Evolutionary conservation across 2,888 invertebrate genomes (phyloP), one percentile per base, ranked within the genome.

Genomic region (Pachliopta kotzebuea): DNA sequence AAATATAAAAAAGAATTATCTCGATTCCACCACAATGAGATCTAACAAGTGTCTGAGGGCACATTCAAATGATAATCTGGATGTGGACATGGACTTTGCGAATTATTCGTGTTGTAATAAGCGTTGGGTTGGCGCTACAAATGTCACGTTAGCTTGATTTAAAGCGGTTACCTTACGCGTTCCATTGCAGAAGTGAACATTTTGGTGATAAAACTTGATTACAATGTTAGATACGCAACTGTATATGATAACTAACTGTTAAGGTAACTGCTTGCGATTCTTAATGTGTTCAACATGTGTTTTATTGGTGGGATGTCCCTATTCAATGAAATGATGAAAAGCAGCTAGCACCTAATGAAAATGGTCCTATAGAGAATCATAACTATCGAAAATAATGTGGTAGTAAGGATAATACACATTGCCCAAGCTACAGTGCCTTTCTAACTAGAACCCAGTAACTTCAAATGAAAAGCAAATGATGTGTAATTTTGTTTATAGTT

Each of bases 51-150:
- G 87, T 88, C 88, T 86, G 81, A 86, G 86, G 86, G 85, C 81
- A 87, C 83, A 89, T 90, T 88, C 87, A 89, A 87, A 89, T 89
- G 86, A 90, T 89, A 90, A 90, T 90, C 89, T 84, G 79, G 79
- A 90, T 90, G 88, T 84, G 79, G 79, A 81, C 86, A 86, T 86
- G 88, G 86, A 88, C 81, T 84, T 83, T 80, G 83, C 82, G 83
- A 86, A 86, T 85, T 85, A 84, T 79, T 77, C 77, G 75, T 76
- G 77, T 74, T 70, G 73, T 72, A 73, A 72, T 69, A 69, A 68
- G 76, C 72, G 76, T 77, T 74, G 76, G 80, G 74, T 74, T 77
- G 76, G 77, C 77, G 80, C 78, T 80, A 78, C 79, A 83, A 80
- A 83, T 77, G 88, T 88, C 86, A 87, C 85, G 88, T 88, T 87